Conservation (phyloP, 2,888 invertebrate species). For the Meghimatium bilineatum region DNA sequence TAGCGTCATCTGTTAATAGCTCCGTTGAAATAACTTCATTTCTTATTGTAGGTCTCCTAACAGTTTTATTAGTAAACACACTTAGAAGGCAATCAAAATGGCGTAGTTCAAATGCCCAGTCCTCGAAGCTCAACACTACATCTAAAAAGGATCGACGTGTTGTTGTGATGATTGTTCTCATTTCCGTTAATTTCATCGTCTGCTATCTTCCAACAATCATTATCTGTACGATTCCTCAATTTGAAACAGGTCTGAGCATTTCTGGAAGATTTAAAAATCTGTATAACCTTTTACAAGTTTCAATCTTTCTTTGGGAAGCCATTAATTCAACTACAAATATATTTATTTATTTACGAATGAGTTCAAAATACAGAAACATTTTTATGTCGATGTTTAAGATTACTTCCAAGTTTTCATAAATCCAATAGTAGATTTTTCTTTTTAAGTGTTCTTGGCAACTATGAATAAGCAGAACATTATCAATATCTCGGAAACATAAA, state of each 20-base stretch:
- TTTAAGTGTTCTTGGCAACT: too few relatives aligned
- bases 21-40: neutral
- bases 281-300: neutral
- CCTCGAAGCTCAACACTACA: neutral
- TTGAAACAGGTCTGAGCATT: neutral
- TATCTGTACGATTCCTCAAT: neutral
- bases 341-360: neutral
- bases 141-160: neutral
- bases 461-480: too few relatives aligned
- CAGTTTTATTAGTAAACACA: neutral
- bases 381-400: neutral
- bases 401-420: too few relatives aligned
- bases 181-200: neutral
- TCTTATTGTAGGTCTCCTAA: neutral
- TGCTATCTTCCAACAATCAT: neutral
- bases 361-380: neutral
- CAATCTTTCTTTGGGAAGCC: neutral
- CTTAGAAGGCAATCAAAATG: neutral
- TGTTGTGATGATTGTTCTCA: neutral
- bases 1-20: neutral
- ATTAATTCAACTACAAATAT: neutral
- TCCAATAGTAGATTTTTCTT: too few relatives aligned
- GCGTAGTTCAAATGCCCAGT: neutral
- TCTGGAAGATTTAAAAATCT: neutral
- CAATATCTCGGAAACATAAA: too few relatives aligned